Base-by-base conservation (phyloP, 2,797 vertebrate genomes). In the Melanotaenia maccullochi region DNA sequence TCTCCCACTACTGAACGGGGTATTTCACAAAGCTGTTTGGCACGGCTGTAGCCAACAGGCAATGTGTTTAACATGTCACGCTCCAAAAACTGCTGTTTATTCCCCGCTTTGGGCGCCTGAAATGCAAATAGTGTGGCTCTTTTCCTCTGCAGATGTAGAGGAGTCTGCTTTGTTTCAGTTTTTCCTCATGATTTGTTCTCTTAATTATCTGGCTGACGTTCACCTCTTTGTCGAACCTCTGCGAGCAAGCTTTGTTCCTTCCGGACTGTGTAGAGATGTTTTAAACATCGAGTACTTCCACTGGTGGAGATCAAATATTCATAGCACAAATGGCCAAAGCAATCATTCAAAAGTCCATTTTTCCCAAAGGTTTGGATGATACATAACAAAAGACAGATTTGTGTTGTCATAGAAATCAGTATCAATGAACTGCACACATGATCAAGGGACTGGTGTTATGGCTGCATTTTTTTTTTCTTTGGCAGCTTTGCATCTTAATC, bases 61-160 rank as follows among this genome's bases (percentile, higher is more conserved):
- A 91, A 90, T 89, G 90, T 90, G 89, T 91, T 93, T 93, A 93
- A 90, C 91, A 92, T 78, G 91, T 92, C 93, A 93, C 85, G 91
- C 87, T 93, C 90, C 90, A 91, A 91, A 93, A 91, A 91, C 81
- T 79, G 88, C 88, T 90, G 89, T 92, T 93, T 90, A 90, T 89
- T 89, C 85, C 78, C 79, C 0, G 87, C 87, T 91, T 83, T 82
- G 84, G 87, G 87, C 35, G 76, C 84, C 81, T 74, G 71, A 76
- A 90, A 91, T 91, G 90, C 92, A 90, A 91, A 92, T 90, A 86
- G 75, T 84, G 82, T 66, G 64, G 77, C 64, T 85, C 62, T 79
- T 77, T 75, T 60, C 76, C 76, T 73, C 79, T 25, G 79, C 87
- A 74, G 47, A 83, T 87, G 79, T 70, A 61, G 76, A 82, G 63